phyloP scores from a whole-genome alignment of 2,113 vertebrate genomes.

The Myotis yumanensis region DNA sequence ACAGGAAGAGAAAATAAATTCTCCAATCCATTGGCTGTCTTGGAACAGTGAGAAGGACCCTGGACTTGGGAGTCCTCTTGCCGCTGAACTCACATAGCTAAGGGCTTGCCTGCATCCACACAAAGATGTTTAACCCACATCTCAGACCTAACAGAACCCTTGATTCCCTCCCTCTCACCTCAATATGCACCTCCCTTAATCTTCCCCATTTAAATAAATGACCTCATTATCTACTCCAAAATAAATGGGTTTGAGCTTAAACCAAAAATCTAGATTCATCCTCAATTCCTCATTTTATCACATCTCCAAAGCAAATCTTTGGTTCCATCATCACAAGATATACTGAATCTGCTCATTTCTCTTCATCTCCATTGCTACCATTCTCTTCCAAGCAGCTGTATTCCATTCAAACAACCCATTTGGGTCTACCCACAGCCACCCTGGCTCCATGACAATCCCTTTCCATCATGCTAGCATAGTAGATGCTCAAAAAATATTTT shows the following conservation, averaged over 20 bases:
- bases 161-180: not conserved
- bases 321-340: not conserved
- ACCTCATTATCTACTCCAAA: not conserved
- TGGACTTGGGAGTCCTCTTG: not conserved
- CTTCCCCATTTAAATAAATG: not conserved
- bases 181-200: not conserved
- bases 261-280: not conserved
- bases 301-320: not conserved
- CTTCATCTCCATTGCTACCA: not conserved
- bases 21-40: not conserved
- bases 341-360: not conserved
- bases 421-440: not conserved
- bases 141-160: not conserved
- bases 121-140: not conserved
- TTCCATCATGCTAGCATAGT: not conserved
- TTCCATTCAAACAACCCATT: not conserved
- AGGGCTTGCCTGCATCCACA: not conserved
- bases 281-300: not conserved
- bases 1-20: not conserved
- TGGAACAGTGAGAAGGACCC: not conserved
- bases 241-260: not conserved
- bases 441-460: not conserved
- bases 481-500: slow-evolving; percentile 5
- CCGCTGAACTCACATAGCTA: not conserved
- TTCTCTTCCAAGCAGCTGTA: not conserved